Base-by-base conservation (phyloP, 2,888 invertebrate genomes). In the Drosophila longiperda region DNA sequence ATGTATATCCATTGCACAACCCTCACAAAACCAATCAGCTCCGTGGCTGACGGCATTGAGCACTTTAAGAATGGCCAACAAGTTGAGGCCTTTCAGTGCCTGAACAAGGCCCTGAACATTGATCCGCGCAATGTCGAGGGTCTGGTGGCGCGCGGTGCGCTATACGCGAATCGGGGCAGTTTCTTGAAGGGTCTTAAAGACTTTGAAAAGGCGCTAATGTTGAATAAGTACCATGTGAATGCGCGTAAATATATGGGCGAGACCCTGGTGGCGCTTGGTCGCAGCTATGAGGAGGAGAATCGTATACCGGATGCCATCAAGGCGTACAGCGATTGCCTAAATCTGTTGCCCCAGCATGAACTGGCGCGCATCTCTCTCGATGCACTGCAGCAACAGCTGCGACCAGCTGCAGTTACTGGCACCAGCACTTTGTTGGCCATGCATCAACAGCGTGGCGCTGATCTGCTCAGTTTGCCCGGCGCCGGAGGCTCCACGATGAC, bases 221-320 rank as follows among this genome's bases (percentile, higher is more conserved):
- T 97, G 50, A 98, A 99, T 93, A 96, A 97, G 1, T 96, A 96
- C 75, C 99, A 99, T 93, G 96, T 96, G 2, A 99, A 99, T 93
- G 99, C 98, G 38, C 95, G 97, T 66, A 98, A 98, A 92, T 99
- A 99, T 93, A 96, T 98, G 94, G 97, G 98, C 38, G 98, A 99
- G 93, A 99, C 98, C 0, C 93, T 98, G 52, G 97, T 98, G 1
- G 98, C 98, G 0, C 94, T 97, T 58, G 98, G 97, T 40, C 95
- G 97, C 57, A 97, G 97, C 91, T 97, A 96, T 91, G 97, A 98
- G 91, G 97, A 97, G 84, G 97, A 97, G 82, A 97, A 96, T 90
- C 97, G 97, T 85, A 95, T 96, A 61, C 96, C 97, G 3, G 97
- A 97, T 80, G 97, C 98, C 0, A 94, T 96, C 66, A 97, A 97